These are phyloP conservation scores for Nyctibius bracteatus DNA, from an alignment of 2,113 vertebrate genomes.

Conservation along the genomic window DNA sequence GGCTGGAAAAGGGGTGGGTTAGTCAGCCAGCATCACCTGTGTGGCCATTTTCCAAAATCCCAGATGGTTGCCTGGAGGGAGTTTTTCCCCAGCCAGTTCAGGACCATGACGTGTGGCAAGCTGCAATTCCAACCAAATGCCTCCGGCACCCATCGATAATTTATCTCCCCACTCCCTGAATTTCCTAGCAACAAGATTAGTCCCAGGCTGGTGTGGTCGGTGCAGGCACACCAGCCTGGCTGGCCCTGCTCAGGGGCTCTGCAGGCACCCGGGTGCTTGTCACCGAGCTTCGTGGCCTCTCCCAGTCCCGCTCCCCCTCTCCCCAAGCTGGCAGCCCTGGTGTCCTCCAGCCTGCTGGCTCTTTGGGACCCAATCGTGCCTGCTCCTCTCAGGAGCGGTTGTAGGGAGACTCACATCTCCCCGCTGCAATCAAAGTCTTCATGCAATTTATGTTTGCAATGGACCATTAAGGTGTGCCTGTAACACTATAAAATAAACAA, in stretches of 20 bases:
- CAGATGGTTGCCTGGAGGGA: not conserved
- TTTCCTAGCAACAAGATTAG: not conserved
- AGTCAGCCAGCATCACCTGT: not conserved
- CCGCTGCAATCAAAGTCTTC: not conserved
- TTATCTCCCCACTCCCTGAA: not conserved
- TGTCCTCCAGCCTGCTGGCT: not conserved
- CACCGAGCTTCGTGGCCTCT: not conserved
- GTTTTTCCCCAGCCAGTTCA: not conserved
- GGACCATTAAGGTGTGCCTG: not conserved
- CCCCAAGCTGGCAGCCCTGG: fast-evolving
- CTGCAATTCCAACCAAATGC: not conserved
- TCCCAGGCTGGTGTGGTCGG: not conserved
- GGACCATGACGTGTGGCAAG: fast-evolving
- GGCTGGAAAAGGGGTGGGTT: not conserved
- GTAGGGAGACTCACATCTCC: not conserved
- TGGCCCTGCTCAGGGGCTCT: fast-evolving
- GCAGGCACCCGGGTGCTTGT: not conserved
- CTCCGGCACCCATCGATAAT: fast-evolving
- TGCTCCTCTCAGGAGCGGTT: not conserved
- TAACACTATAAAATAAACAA: not conserved
- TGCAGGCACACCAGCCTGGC: not conserved
- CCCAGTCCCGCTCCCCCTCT: fast-evolving
- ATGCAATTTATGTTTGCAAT: not conserved
- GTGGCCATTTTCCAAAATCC: not conserved
- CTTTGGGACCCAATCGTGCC: fast-evolving